Percentiles rank a stretch among this genome's conserved stretches.
These are phyloP conservation scores for mouse (Mus musculus) DNA, from an alignment of 2,113 vertebrate species.

Conservation along the genomic window DNA sequence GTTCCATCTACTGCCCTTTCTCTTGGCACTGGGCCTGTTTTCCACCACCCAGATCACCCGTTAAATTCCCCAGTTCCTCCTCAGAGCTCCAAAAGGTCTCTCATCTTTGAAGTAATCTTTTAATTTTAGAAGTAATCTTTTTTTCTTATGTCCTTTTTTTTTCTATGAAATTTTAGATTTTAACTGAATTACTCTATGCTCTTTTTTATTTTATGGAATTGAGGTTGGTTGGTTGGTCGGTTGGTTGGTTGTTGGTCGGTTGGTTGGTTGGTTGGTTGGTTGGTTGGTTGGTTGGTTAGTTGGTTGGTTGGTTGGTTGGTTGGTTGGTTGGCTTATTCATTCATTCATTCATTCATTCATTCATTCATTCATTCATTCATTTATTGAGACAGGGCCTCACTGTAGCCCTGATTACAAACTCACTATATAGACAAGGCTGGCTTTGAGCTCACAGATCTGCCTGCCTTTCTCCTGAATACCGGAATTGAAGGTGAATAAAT, in stretches of 20 bases:
- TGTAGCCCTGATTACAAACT: neutral
- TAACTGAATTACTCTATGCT: neutral
- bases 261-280: too few relatives aligned
- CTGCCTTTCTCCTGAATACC: neutral
- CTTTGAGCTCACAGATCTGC: neutral
- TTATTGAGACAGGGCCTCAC: neutral
- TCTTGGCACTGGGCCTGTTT: slow-evolving; percentile 39
- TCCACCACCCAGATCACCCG: slow-evolving; percentile 21
- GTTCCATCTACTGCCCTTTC: slow-evolving; percentile 22
- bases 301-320: too few relatives aligned
- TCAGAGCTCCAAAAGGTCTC: neutral
- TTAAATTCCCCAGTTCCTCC: slow-evolving; percentile 38
- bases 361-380: neutral
- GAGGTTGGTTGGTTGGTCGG: neutral
- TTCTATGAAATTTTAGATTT: slow-evolving; percentile 25
- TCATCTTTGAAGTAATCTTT: slow-evolving; percentile 39
- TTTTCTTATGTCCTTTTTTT: slow-evolving; percentile 34
- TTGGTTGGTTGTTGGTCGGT: too few relatives aligned
- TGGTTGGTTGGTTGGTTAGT: too few relatives aligned
- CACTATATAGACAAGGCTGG: neutral
- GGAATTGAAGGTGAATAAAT: neutral
- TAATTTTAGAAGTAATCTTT: slow-evolving; percentile 40
- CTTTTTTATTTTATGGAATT: neutral
- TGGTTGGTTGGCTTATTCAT: too few relatives aligned
- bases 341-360: neutral